phyloP scores from a whole-genome alignment of 2,113 vertebrate species.

The Alligator mississippiensis region DNA sequence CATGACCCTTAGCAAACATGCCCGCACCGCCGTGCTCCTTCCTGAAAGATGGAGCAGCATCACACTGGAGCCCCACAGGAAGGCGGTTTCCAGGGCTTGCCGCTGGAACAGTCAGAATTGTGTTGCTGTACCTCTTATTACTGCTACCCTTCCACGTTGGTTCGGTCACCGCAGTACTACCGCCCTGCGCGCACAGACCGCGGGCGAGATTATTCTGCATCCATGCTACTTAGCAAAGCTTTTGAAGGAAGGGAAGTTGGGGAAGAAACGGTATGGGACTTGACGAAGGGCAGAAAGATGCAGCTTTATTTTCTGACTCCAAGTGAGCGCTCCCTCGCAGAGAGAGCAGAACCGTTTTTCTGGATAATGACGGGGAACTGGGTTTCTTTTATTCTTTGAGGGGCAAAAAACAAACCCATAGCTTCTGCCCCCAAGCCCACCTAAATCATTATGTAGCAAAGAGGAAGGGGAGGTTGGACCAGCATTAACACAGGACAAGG shows the following conservation, averaged over 20 bases:
- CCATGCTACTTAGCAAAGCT: accelerated
- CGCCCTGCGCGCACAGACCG: background rate
- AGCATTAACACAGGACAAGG: background rate
- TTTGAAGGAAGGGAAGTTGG: background rate
- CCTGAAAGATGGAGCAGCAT: constrained; percentile 40
- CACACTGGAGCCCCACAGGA: constrained; percentile 19
- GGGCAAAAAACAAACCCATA: background rate
- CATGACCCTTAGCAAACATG: background rate
- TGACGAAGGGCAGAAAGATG: background rate
- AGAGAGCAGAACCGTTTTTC: background rate
- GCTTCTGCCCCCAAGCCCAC: background rate
- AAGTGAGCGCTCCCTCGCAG: background rate
- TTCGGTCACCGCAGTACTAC: background rate
- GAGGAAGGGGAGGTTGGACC: constrained; percentile 32
- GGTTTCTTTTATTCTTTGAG: background rate
- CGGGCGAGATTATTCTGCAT: background rate
- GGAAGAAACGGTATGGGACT: background rate
- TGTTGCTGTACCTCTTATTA: accelerated
- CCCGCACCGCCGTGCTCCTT: constrained; percentile 40
- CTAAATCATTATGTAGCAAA: constrained; percentile 52
- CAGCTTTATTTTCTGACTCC: background rate
- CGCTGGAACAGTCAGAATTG: background rate
- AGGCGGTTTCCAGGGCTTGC: background rate
- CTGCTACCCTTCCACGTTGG: background rate
- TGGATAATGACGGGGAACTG: background rate